These are phyloP conservation scores for Catharus minimus DNA, from an alignment of 2,113 vertebrate genomes.

Conservation along the genomic window DNA sequence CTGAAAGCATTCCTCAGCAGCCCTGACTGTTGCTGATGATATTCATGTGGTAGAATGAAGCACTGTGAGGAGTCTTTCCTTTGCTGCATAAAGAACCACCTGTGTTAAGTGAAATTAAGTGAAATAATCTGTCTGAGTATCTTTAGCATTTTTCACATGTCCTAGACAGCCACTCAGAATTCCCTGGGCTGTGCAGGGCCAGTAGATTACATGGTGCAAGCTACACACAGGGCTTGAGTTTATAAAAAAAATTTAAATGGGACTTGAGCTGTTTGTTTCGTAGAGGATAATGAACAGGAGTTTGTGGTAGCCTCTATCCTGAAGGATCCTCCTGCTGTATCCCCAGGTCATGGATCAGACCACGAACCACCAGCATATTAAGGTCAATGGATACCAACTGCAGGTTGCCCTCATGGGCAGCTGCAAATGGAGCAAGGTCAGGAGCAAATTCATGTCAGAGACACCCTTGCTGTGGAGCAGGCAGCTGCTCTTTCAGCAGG, in stretches of 20 bases:
- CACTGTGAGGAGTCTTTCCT: neutral
- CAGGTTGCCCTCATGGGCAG: neutral
- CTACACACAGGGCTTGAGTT: neutral
- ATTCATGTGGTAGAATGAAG: neutral
- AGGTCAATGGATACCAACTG: neutral
- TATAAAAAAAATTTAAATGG: neutral
- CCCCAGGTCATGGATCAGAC: neutral
- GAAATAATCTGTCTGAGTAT: neutral
- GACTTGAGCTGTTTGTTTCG: neutral
- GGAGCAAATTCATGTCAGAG: neutral
- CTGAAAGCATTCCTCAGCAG: slow-evolving; percentile 17
- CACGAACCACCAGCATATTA: neutral
- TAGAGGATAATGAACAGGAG: neutral
- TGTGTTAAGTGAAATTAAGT: slow-evolving; percentile 7
- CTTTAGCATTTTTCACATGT: neutral
- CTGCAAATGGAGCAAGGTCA: neutral
- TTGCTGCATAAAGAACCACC: neutral
- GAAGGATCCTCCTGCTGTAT: neutral
- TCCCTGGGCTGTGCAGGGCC: neutral
- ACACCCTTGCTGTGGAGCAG: neutral
- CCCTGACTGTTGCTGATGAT: neutral
- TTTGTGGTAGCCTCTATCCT: neutral
- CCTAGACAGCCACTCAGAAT: neutral
- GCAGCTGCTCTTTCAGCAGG: neutral
- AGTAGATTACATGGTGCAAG: neutral